A percentile compares a stretch with the other conserved stretches of the same genome.
Conservation (phyloP, 2,113 vertebrate genomes). For the Scytalopus superciliaris region DNA sequence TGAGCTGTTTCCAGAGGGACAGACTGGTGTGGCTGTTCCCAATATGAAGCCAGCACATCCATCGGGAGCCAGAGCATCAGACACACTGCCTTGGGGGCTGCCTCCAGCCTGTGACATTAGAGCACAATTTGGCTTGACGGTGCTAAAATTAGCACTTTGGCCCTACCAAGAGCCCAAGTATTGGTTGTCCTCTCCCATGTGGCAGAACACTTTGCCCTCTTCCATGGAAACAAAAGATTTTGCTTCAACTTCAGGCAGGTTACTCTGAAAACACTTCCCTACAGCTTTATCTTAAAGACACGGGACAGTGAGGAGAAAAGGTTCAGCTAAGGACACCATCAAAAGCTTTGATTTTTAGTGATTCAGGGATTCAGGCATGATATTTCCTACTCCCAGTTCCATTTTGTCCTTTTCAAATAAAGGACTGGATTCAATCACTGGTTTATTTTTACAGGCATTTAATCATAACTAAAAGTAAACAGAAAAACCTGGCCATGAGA, state of each 20-base stretch:
- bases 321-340: not conserved
- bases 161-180: not conserved
- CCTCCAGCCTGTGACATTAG: not conserved
- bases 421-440: not conserved
- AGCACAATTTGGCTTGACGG: not conserved
- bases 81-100: not conserved
- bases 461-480: slow-evolving; percentile 16
- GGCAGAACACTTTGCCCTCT: not conserved
- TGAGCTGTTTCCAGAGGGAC: not conserved
- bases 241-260: not conserved
- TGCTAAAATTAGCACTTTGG: slow-evolving; percentile 31
- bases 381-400: not conserved
- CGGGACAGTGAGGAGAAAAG: not conserved
- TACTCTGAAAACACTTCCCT: not conserved
- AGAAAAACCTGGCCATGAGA: not conserved
- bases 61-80: not conserved
- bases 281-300: not conserved
- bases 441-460: slow-evolving; percentile 34
- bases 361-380: not conserved
- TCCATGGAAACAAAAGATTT: not conserved
- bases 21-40: not conserved
- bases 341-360: slow-evolving; percentile 21
- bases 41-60: not conserved
- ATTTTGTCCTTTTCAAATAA: slow-evolving; percentile 7
- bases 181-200: not conserved